These are phyloP conservation scores for Unio pictorum DNA, from an alignment of 2,888 invertebrate species.

Conservation along the genomic window DNA sequence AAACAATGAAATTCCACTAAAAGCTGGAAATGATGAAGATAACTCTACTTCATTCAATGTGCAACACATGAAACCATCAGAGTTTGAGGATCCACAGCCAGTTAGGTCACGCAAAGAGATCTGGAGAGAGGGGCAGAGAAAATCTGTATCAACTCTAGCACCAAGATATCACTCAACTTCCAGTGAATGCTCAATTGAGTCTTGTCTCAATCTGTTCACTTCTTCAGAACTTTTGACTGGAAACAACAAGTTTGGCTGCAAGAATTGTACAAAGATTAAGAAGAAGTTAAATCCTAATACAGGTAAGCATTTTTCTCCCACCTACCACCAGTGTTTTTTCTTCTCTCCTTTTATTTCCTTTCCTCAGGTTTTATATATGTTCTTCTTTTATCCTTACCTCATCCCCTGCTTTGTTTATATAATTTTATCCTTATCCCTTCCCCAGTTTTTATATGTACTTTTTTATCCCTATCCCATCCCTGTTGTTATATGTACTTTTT, in stretches of 20 bases:
- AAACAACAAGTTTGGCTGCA: conserved; percentile 93
- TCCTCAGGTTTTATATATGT: too few species aligned
- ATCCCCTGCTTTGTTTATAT: too few species aligned
- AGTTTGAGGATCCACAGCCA: conserved; percentile 1
- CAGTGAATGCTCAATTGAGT: conserved; percentile 78
- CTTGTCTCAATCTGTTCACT: conserved; percentile 94
- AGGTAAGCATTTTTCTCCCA: conserved; percentile 22
- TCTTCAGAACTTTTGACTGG: conserved; percentile 91
- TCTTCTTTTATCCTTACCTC: too few species aligned
- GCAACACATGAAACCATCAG: too few species aligned
- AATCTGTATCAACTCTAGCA: conserved; percentile 36
- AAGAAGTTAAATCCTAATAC: conserved; percentile 41
- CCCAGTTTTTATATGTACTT: too few species aligned
- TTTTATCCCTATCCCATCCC: too few species aligned
- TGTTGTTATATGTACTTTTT: too few species aligned
- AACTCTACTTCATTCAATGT: conserved; percentile 1
- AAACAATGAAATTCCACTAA: background rate
- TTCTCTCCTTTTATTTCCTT: too few species aligned
- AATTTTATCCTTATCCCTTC: too few species aligned
- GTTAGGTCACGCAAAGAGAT: conserved; percentile 21
- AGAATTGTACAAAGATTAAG: conserved; percentile 81
- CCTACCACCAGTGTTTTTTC: too few species aligned
- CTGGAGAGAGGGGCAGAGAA: conserved; percentile 33
- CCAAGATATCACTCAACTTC: conserved; percentile 75
- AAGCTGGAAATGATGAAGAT: conserved; percentile 2